phyloP scores from a whole-genome alignment of 1,140 invertebrate genomes.

The Glossosoma conforme region DNA sequence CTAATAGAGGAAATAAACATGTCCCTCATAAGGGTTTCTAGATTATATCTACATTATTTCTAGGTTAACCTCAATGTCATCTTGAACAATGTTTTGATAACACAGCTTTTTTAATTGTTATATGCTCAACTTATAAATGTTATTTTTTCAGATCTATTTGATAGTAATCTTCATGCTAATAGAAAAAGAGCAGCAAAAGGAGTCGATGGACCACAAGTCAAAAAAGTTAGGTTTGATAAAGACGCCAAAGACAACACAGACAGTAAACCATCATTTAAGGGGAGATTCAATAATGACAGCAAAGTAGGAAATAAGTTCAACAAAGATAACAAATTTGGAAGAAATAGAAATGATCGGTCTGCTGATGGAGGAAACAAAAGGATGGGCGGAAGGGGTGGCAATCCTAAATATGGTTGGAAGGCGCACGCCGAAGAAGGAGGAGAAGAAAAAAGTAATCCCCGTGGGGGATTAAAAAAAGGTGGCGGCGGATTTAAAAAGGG shows the following conservation, averaged over 20 bases:
- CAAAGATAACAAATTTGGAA: conserved; percentile 30
- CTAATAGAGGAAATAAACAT: too few relatives aligned
- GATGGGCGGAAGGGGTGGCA: conserved; percentile 23
- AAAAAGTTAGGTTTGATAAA: conserved; percentile 42
- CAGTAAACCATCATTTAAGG: neutral
- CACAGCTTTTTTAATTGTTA: neutral
- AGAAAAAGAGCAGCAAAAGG: conserved; percentile 40
- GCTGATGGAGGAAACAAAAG: conserved; percentile 18
- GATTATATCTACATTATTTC: too few relatives aligned
- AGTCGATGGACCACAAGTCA: neutral
- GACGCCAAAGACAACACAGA: conserved; percentile 5
- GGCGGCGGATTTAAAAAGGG: conserved; percentile 32
- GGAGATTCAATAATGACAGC: neutral
- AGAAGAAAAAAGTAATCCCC: conserved; percentile 8
- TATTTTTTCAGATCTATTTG: conserved; percentile 41
- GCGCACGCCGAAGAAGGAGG: conserved; percentile 12
- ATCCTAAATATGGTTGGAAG: conserved; percentile 32
- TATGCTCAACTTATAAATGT: conserved; percentile 4
- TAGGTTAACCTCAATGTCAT: too few relatives aligned
- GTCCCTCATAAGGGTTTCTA: too few relatives aligned
- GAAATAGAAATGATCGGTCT: conserved; percentile 32
- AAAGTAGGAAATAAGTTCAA: conserved; percentile 16
- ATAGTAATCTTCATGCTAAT: conserved; percentile 33
- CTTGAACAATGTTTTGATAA: neutral
- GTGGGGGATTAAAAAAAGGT: too few relatives aligned